Evolutionary conservation across 2,888 invertebrate genomes (phyloP).

Genomic region (Philhelius pedissequus): DNA sequence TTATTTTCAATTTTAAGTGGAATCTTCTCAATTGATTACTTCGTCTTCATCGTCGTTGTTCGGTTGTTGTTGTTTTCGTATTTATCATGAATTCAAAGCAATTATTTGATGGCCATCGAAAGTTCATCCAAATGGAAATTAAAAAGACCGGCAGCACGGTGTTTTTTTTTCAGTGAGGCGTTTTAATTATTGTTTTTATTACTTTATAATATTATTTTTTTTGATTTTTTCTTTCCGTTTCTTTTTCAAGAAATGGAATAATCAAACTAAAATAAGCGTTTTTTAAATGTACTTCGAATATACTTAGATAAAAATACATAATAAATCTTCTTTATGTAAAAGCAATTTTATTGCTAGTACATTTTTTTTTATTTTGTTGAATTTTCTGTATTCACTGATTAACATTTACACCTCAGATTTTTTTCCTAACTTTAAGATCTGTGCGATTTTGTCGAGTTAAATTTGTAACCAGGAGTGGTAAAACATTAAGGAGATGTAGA

Average conservation of each 20-base stretch:
- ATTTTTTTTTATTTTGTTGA: too few species aligned
- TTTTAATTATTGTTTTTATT: constrained; percentile 46
- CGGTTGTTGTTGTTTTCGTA: background rate
- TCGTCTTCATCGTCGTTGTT: constrained; percentile 20
- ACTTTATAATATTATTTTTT: constrained; percentile 22
- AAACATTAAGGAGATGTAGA: too few species aligned
- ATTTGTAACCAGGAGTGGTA: too few species aligned
- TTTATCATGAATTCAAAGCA: constrained; percentile 46
- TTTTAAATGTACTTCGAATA: background rate
- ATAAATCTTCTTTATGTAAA: too few species aligned
- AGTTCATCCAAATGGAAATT: constrained; percentile 58
- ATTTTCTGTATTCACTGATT: too few species aligned
- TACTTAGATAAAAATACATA: too few species aligned
- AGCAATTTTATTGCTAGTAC: too few species aligned
- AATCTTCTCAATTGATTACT: constrained; percentile 55
- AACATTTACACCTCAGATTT: too few species aligned
- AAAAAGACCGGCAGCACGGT: constrained; percentile 36
- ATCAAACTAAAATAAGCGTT: constrained; percentile 19
- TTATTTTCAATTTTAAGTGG: constrained; percentile 36
- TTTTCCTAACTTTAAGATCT: too few species aligned
- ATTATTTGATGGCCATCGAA: constrained; percentile 54
- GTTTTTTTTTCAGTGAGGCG: constrained; percentile 13
- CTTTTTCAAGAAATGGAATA: background rate
- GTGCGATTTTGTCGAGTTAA: too few species aligned
- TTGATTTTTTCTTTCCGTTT: background rate